Evolutionary conservation across 2,113 vertebrate genomes (phyloP).

Genomic region (Tylochromis polylepis): DNA sequence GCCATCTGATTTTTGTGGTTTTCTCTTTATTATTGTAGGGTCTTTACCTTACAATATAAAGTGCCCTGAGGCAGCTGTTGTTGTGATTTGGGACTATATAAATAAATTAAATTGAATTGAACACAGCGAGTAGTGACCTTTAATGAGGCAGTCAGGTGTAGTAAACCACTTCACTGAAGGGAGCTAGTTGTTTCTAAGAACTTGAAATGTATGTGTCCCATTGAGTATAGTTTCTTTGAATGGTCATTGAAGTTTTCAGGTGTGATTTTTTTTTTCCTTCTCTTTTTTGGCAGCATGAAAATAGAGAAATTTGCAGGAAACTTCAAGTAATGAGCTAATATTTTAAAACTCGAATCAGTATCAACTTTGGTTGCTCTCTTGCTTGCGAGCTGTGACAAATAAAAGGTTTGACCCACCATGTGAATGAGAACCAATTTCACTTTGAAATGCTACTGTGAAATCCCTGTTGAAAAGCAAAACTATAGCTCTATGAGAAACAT

Average conservation of each 20-base stretch:
- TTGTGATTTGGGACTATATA: background rate
- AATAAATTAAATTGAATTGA: background rate
- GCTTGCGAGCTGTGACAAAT: background rate
- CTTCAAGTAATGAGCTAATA: background rate
- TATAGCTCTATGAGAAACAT: background rate
- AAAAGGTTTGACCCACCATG: background rate
- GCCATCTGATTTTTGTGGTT: background rate
- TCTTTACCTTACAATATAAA: background rate
- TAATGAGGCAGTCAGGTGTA: background rate
- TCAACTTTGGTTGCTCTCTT: background rate
- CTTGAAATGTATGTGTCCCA: fast-evolving
- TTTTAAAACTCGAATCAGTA: background rate
- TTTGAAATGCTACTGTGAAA: background rate
- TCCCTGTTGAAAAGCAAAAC: background rate
- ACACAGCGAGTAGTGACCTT: background rate
- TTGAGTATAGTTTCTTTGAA: background rate
- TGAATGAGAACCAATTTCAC: background rate
- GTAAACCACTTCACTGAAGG: background rate
- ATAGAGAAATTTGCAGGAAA: background rate
- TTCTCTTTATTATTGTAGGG: background rate
- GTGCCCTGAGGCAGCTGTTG: background rate
- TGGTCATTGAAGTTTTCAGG: background rate
- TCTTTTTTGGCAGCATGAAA: background rate
- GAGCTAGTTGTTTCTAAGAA: background rate
- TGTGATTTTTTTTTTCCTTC: background rate